A percentile compares a stretch with the other conserved stretches of the same genome.
Evolutionary conservation across 1,140 invertebrate genomes (phyloP).

Genomic region (Apis dorsata): DNA sequence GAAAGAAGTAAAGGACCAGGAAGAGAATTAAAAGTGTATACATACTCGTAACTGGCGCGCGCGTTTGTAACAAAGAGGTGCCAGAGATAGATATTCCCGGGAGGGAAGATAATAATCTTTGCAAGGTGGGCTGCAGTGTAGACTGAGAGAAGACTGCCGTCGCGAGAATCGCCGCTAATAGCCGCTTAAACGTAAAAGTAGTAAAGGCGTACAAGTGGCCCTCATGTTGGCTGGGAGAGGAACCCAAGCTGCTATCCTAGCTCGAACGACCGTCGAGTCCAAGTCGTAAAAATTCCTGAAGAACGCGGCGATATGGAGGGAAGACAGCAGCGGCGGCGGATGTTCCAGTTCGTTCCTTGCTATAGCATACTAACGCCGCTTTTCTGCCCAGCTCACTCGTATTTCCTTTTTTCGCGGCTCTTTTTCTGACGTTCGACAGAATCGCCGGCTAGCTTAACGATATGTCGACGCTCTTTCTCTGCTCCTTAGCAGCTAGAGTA

Average conservation of each 20-base stretch:
- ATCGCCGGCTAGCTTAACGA: constrained; percentile 31
- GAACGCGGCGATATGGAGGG: constrained; percentile 54
- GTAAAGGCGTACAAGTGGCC: constrained; percentile 53
- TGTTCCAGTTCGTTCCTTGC: constrained; percentile 32
- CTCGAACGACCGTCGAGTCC: constrained; percentile 18
- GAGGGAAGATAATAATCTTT: constrained; percentile 33
- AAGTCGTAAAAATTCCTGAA: constrained; percentile 61
- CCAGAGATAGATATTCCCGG: constrained; percentile 23
- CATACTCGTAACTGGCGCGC: constrained; percentile 33
- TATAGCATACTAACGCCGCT: not conserved
- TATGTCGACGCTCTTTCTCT: not conserved
- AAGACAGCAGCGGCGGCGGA: constrained; percentile 32
- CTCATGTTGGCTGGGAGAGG: not conserved
- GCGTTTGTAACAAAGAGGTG: constrained; percentile 53
- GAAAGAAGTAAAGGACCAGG: not conserved
- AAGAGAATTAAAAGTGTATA: constrained; percentile 7
- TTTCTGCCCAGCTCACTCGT: not conserved
- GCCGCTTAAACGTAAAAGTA: constrained; percentile 61
- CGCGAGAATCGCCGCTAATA: constrained; percentile 62
- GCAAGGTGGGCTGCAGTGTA: not conserved
- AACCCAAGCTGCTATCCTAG: constrained; percentile 39
- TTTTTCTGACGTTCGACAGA: constrained; percentile 45
- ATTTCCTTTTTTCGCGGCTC: not conserved
- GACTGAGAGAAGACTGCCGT: constrained; percentile 32
- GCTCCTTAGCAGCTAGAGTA: constrained; percentile 26